Percentiles rank a stretch among this genome's conserved stretches.
Conservation (phyloP, 2,797 vertebrate species). For the Scyliorhinus canicula region DNA sequence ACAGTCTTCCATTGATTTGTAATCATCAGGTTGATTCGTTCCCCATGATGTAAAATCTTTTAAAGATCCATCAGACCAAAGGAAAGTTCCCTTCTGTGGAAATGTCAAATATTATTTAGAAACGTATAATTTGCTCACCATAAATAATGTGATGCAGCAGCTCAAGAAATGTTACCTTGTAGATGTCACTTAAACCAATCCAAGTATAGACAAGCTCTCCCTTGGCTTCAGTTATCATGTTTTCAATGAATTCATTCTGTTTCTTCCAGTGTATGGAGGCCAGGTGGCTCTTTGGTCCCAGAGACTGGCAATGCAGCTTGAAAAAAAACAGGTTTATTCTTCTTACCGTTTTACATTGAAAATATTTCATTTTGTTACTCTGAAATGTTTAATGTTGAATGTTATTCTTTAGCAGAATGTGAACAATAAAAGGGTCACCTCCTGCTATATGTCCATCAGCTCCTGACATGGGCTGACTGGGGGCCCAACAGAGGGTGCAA, state of each 20-base stretch:
- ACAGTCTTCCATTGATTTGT: background rate
- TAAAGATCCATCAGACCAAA: background rate
- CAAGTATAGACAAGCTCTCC: background rate
- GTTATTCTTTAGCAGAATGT: background rate
- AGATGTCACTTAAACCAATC: background rate
- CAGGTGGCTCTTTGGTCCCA: background rate
- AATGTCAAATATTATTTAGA: background rate
- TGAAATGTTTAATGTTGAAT: background rate
- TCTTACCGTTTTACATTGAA: background rate
- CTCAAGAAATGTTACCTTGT: background rate
- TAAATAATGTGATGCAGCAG: background rate
- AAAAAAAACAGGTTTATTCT: background rate
- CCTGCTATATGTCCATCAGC: too few species aligned
- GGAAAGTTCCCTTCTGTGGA: background rate
- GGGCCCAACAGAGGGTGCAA: too few species aligned
- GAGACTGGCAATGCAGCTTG: background rate
- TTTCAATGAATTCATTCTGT: background rate
- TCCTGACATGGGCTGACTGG: too few species aligned
- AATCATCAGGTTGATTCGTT: rapidly evolving
- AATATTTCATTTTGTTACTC: background rate
- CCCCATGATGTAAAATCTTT: background rate
- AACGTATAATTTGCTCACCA: background rate
- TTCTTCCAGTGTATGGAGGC: background rate
- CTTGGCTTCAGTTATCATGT: background rate
- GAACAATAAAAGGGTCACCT: too few species aligned